These are phyloP conservation scores for Abscondita cerata DNA, from an alignment of 2,888 invertebrate genomes.

Conservation along the genomic window DNA sequence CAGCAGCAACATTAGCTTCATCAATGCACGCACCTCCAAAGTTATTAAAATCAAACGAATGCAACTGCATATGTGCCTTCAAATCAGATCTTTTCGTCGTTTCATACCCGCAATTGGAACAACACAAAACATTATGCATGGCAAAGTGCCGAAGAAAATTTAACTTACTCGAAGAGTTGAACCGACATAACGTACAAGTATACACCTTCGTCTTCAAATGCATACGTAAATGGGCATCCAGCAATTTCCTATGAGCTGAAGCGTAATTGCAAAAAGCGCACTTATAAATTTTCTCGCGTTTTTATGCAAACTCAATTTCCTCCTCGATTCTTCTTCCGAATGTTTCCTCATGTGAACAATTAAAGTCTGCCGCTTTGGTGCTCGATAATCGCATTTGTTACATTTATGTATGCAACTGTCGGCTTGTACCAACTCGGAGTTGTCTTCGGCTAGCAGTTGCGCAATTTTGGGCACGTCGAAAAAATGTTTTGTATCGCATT, in stretches of 20 bases:
- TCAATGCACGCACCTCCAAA: too few relatives aligned
- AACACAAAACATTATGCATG: not conserved
- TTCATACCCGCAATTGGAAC: conserved; percentile 5
- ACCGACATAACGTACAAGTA: conserved; percentile 10
- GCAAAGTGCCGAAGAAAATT: conserved; percentile 9
- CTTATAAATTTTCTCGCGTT: conserved; percentile 15
- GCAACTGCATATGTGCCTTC: too few relatives aligned
- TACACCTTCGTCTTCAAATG: not conserved
- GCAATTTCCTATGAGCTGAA: conserved; percentile 12
- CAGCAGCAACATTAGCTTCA: too few relatives aligned
- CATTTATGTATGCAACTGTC: conserved; percentile 14
- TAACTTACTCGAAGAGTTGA: conserved; percentile 7
- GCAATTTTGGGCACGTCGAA: conserved; percentile 26
- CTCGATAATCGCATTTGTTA: conserved; percentile 19
- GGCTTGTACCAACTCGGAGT: conserved; percentile 4
- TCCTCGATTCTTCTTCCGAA: conserved; percentile 8
- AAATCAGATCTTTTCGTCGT: not conserved
- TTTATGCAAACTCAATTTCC: conserved; percentile 15
- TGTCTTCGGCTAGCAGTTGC: conserved; percentile 13
- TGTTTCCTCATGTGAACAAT: conserved; percentile 24
- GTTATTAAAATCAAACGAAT: too few relatives aligned
- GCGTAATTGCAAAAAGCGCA: conserved; percentile 15
- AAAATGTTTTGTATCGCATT: conserved; percentile 21
- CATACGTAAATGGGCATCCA: not conserved
- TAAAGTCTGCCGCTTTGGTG: conserved; percentile 20